Evolutionary conservation across 1,140 invertebrate species (phyloP).

Genomic region (Lordiphosa mommai): DNA sequence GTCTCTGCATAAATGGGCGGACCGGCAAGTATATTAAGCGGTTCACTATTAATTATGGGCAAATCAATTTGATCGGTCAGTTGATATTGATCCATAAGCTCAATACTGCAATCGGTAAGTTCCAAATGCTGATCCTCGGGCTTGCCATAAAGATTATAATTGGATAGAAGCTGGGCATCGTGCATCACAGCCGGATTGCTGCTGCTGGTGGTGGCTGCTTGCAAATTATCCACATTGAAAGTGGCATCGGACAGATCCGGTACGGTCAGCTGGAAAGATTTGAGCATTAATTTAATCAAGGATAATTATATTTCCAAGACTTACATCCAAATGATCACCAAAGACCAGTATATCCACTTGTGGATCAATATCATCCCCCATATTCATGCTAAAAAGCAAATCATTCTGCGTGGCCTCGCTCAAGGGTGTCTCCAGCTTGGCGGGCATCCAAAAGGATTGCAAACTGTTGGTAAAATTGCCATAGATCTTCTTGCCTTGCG

Average conservation of each 20-base stretch:
- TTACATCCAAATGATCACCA: conserved; percentile 63
- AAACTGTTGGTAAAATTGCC: conserved; percentile 57
- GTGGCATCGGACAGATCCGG: conserved; percentile 46
- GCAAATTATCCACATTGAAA: conserved; percentile 51
- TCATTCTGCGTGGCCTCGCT: conserved; percentile 41
- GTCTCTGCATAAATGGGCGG: conserved; percentile 35
- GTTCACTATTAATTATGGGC: conserved; percentile 45
- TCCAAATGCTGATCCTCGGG: conserved; percentile 45
- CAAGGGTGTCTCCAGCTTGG: conserved; percentile 51
- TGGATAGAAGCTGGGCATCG: conserved; percentile 62
- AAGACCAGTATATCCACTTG: conserved; percentile 69
- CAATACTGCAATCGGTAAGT: conserved; percentile 71
- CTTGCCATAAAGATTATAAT: conserved; percentile 48
- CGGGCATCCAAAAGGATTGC: conserved; percentile 69
- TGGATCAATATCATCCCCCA: conserved; percentile 39
- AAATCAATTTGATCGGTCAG: conserved; percentile 70
- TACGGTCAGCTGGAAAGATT: conserved; percentile 27
- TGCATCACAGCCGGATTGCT: conserved; percentile 29
- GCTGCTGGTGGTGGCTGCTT: conserved; percentile 17
- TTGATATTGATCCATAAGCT: conserved; percentile 73
- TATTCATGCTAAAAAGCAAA: conserved; percentile 38
- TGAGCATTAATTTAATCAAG: background rate
- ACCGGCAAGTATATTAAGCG: conserved; percentile 52
- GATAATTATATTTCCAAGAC: background rate
- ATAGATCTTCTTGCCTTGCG: conserved; percentile 56